Base-by-base conservation (phyloP, 1,140 invertebrate genomes). In the Drosophila sulfurigaster region DNA sequence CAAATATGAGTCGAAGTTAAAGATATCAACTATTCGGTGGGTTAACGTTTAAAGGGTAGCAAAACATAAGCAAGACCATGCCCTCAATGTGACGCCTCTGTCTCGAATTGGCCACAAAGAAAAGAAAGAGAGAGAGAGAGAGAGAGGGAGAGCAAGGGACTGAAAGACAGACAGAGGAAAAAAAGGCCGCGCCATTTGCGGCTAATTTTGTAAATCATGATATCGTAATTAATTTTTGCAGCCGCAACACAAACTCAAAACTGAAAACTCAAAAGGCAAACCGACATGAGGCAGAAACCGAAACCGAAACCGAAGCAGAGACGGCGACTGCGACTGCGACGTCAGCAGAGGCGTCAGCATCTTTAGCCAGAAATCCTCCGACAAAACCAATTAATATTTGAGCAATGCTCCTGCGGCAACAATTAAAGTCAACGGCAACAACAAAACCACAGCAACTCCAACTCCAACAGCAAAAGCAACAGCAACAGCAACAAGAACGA, bases 221-320 rank as follows among this genome's bases (percentile, higher is more conserved):
- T 88, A 88, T 88, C 83, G 85, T 88, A 88, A 88, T 88, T 88
- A 88, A 88, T 88, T 88, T 88, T 88, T 88, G 83, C 83, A 87
- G 82, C 74, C 74, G 56, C 75, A 75, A 73, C 68, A 78, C 51
- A 62, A 68, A 79, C 48, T 65, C 20, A 73, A 57, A 45, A 56
- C 35, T 35, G 6, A 25, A n/a, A 54, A 56, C 52, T 35, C 54
- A 38, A 57, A 41, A 57, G 54, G 32, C 54, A 20, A 7, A 35
- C 54, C 41, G 41, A 43, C 41, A 13, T 13, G 41, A 3, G n/a
- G n/a, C 3, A 43, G 41, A 43, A n/a, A 43, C 41, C 3, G 41
- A 5, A n/a, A 43, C 41, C 3, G 41, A 5, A 13, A 4, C 11
- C 4, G n/a, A 7, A n/a, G 46, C 13, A 48, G 46, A 15, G 46